Base-by-base conservation (phyloP, 2,888 invertebrate genomes). In the Imbricaverruca yamaguchii region DNA sequence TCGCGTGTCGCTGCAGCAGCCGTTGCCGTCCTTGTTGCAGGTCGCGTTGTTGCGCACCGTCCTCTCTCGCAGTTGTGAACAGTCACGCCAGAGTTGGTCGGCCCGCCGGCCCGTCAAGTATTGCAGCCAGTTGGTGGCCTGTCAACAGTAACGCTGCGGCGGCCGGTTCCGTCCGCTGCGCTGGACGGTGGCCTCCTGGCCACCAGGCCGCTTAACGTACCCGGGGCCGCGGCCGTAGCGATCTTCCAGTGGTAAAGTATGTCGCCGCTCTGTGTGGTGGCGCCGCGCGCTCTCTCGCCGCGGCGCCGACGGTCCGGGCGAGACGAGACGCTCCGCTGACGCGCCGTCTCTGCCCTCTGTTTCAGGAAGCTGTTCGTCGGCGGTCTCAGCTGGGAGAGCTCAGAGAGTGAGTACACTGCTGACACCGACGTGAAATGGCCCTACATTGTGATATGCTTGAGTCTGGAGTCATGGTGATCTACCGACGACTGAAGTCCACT, bases 291-390 rank as follows among this genome's bases (percentile, higher is more conserved):
- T 18, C 61, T 9, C 61, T 18, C 61, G 61, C 61, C 4, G 61
- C 61, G 61, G 61, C 0, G 61, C 69, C 39, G 69, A 39, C 25
- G 25, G 39, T 7, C 15, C 13, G 39, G 11, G 25, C 10, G 39
- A 7, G 69, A 10, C 69, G 25, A 7, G 13, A 18, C 39, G 39
- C 6, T 6, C 15, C 15, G 25, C 39, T 69, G 69, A 69, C 69
- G 39, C 15, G 23, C 25, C 15, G 13, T 13, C 4, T 39, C 15
- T 8, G 10, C 39, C 39, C 69, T 83, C 81, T 79, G 81, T 84
- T 92, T 86, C 93, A 97, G 97, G 91, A 98, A 98, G 92, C 92
- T 98, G 85, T 98, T 98, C 92, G 96, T 98, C 89, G 98, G 98
- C 87, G 97, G 97, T 85, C 90, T 98, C 85, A 97, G 96, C 91